These are phyloP conservation scores for Myathropa florea DNA, from an alignment of 2,888 invertebrate genomes.

Conservation along the genomic window DNA sequence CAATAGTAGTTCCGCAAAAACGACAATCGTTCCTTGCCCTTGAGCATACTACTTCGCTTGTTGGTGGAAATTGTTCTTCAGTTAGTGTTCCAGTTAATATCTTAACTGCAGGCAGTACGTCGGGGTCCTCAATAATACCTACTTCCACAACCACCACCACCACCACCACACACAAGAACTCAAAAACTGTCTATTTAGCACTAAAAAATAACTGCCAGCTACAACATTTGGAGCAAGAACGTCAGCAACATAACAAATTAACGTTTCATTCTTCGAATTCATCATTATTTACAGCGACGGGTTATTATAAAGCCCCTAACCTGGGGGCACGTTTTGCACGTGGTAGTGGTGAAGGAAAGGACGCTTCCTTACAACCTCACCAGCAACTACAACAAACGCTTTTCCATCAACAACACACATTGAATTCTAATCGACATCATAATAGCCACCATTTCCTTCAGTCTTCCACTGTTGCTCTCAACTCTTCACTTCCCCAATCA, in stretches of 20 bases:
- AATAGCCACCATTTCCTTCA: slow-evolving; percentile 11
- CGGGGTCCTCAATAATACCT: neutral
- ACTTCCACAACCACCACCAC: neutral
- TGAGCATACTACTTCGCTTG: neutral
- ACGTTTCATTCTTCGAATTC: slow-evolving; percentile 58
- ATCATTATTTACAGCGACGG: slow-evolving; percentile 77
- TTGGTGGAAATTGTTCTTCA: neutral
- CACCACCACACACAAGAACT: neutral
- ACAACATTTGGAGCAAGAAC: slow-evolving; percentile 29
- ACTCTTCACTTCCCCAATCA: neutral
- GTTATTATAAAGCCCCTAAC: slow-evolving; percentile 78
- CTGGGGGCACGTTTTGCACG: slow-evolving; percentile 79
- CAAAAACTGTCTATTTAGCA: slow-evolving; percentile 59
- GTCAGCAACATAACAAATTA: neutral
- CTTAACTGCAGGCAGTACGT: neutral
- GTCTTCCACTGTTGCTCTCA: slow-evolving; percentile 4
- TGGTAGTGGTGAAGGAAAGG: slow-evolving; percentile 75
- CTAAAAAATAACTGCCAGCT: slow-evolving; percentile 56
- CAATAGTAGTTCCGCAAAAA: slow-evolving; percentile 61
- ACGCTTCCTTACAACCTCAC: slow-evolving; percentile 71
- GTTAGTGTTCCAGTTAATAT: slow-evolving; percentile 9
- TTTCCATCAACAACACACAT: slow-evolving; percentile 75
- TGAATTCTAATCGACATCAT: slow-evolving; percentile 12
- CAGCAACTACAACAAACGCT: slow-evolving; percentile 75
- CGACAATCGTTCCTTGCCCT: slow-evolving; percentile 30